Conservation (phyloP, 2,113 vertebrate species). For the chimpanzee (Pan troglodytes) region DNA sequence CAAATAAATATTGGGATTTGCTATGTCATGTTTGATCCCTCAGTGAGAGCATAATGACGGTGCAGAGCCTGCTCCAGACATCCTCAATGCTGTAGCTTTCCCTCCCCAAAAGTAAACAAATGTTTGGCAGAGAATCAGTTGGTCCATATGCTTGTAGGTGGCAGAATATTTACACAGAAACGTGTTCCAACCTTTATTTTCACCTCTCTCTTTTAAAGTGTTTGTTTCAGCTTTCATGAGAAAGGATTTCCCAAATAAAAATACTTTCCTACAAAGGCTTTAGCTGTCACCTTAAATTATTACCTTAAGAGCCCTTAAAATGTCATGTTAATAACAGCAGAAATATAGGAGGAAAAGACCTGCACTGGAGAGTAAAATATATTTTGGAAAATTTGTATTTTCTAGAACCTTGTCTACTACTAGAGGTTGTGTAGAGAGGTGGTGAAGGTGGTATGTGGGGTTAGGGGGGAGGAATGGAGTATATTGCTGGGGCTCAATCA, state of each 20-base stretch:
- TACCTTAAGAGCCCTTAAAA: background rate
- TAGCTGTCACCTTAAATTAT: background rate
- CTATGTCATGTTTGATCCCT: background rate
- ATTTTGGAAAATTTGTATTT: background rate
- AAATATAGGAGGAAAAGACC: background rate
- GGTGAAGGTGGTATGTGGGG: fast-evolving
- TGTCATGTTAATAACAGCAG: background rate
- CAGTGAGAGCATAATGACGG: fast-evolving
- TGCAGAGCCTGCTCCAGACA: background rate
- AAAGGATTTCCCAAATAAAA: slow-evolving; percentile 9
- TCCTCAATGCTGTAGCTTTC: background rate
- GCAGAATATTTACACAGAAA: background rate
- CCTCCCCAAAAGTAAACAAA: background rate
- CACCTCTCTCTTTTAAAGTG: background rate
- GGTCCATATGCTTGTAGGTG: background rate
- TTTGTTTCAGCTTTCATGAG: background rate
- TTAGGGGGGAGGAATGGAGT: background rate
- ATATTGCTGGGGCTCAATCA: fast-evolving
- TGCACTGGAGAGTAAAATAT: background rate
- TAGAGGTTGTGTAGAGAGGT: no score
- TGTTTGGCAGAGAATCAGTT: background rate
- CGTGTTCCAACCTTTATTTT: background rate
- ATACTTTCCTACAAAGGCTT: background rate
- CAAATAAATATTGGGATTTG: fast-evolving
- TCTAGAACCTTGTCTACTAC: background rate